Conservation (phyloP, 2,888 invertebrate genomes). For the Eutolmus rufibarbis region DNA sequence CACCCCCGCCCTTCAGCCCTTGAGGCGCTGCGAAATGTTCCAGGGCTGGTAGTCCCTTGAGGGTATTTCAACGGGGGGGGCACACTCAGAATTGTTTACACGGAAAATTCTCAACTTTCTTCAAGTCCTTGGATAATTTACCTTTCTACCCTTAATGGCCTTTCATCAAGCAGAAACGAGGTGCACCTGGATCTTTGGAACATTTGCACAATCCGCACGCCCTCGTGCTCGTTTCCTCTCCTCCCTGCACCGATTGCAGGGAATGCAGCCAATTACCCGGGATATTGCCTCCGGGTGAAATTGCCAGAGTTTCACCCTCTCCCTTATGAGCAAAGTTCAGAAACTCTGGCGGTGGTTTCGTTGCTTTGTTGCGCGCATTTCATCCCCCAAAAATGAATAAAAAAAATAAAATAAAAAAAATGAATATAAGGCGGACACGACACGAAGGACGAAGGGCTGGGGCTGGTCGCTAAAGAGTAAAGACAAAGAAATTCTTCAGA, state of each 20-base stretch:
- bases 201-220: not conserved
- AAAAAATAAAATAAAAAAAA: not conserved
- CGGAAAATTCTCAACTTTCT: slow-evolving; percentile 16
- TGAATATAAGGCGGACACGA: not conserved
- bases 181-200: slow-evolving; percentile 25
- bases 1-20: not conserved
- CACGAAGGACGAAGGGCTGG: not conserved
- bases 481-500: not conserved
- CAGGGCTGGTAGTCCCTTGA: not conserved
- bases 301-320: not conserved
- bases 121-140: slow-evolving; percentile 23
- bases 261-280: slow-evolving; percentile 23
- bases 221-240: not conserved
- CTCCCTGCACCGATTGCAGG: not conserved
- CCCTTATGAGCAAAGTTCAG: not conserved
- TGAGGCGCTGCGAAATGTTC: not conserved
- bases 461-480: not conserved
- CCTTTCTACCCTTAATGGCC: slow-evolving; percentile 16
- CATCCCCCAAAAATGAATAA: not conserved
- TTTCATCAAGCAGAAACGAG: not conserved
- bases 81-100: slow-evolving; percentile 21
- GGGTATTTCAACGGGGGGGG: not conserved
- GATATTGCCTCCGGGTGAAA: not conserved
- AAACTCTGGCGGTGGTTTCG: not conserved
- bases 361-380: not conserved